Evolutionary conservation across 2,888 invertebrate genomes (phyloP), one percentile per base, ranked within the genome.

Genomic region (Drosophila koepferae): DNA sequence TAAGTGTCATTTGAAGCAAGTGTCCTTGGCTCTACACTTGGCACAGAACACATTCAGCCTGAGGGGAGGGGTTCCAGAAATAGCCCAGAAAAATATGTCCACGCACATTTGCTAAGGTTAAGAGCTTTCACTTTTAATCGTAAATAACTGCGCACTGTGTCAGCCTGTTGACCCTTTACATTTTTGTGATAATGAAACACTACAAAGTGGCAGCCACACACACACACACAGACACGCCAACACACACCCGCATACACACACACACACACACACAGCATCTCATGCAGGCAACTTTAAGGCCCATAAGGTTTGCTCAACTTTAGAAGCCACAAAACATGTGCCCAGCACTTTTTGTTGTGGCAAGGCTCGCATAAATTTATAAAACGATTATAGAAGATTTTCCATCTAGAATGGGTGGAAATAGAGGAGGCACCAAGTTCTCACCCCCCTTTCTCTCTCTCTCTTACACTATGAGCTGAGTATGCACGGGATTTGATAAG

Each of bases 331-430:
- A 87, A 78, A 84, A 84, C 76, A 87, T 84, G 82, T 74, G 87
- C 70, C 63, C 64, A 66, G 71, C 81, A 77, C 70, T 72, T 69
- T 81, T 66, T 71, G 64, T 55, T 73, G 73, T 44, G 65, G 63
- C 65, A 40, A 61, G 54, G 58, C 46, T 67, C 80, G 88, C 85
- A 85, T 89, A 90, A 85, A 85, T 89, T 89, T 87, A 80, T 77
- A 87, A 89, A 85, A 89, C 88, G 90, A 85, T 85, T 85, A 89
- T 89, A 85, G 86, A 66, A 84, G 81, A 84, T 84, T 84, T 81
- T 54, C 60, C 63, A 78, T 60, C 55, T 61, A 34, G 36, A 40
- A 75, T 41, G 10, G 49, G 43, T 28, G 59, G 28, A 10, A 3
- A 4, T 7, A 4, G 34, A 20, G 41, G 10, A 18, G 31, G 16